A percentile compares a stretch with the other conserved stretches of the same genome.
phyloP scores from a whole-genome alignment of 2,888 invertebrate species.

The Prionchulus punctatus region DNA sequence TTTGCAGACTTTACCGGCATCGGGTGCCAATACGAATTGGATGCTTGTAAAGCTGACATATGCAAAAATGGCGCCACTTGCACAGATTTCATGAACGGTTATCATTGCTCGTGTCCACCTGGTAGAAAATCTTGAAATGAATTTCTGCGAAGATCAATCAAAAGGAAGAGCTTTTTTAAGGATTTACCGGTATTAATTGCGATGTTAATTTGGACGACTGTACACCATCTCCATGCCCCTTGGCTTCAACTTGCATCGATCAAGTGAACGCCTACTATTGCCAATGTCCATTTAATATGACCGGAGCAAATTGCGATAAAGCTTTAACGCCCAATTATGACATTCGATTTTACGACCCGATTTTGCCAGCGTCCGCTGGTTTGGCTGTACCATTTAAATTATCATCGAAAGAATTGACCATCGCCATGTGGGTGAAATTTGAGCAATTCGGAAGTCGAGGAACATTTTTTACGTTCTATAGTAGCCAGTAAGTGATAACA shows the following conservation, averaged over 20 bases:
- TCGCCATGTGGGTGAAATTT: slow-evolving; percentile 92
- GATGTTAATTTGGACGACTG: slow-evolving; percentile 30
- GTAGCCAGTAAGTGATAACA: slow-evolving; percentile 54
- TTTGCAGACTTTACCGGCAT: slow-evolving; percentile 17
- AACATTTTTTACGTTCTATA: slow-evolving; percentile 78
- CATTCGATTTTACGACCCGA: slow-evolving; percentile 72
- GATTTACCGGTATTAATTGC: slow-evolving; percentile 22
- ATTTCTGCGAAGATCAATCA: too few relatives aligned
- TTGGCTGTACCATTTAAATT: slow-evolving; percentile 73
- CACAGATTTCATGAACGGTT: slow-evolving; percentile 41
- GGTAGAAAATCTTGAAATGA: too few relatives aligned
- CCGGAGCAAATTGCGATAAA: slow-evolving; percentile 88
- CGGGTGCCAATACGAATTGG: slow-evolving; percentile 23
- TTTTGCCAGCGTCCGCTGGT: slow-evolving; percentile 71
- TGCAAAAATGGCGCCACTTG: slow-evolving; percentile 28
- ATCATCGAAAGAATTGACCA: slow-evolving; percentile 39
- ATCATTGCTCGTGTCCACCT: slow-evolving; percentile 66
- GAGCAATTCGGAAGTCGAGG: slow-evolving; percentile 58
- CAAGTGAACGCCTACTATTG: slow-evolving; percentile 64
- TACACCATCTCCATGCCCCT: slow-evolving; percentile 21
- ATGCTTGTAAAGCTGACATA: slow-evolving; percentile 18
- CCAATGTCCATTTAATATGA: slow-evolving; percentile 87
- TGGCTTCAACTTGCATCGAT: slow-evolving; percentile 24
- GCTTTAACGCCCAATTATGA: slow-evolving; percentile 97
- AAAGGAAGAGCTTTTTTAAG: slow-evolving; percentile 13